Percentiles rank a stretch among this genome's conserved stretches.
Conservation (phyloP, 2,797 vertebrate species). For the Tragopan temminckii region DNA sequence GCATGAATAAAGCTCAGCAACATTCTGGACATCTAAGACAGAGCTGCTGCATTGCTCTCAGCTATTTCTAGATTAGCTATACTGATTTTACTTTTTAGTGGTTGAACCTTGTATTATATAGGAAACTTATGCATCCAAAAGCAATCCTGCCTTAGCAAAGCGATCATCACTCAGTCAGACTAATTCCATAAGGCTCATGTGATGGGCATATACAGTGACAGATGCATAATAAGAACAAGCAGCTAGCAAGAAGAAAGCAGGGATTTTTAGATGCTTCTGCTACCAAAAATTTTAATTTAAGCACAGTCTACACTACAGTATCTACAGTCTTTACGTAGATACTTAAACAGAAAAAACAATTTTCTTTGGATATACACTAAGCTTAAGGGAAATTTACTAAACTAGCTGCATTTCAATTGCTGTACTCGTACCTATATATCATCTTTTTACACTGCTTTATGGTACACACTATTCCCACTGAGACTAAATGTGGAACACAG, state of each 20-base stretch:
- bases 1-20: neutral
- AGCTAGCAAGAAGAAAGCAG: neutral
- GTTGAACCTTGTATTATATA: neutral
- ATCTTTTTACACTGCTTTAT: neutral
- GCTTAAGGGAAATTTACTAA: neutral
- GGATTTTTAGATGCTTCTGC: neutral
- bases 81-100: neutral
- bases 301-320: neutral
- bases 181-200: neutral
- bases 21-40: neutral
- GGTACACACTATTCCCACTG: neutral
- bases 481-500: neutral
- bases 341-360: no score
- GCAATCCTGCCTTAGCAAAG: neutral
- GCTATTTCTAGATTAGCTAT: neutral
- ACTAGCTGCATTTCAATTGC: neutral
- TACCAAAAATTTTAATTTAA: neutral
- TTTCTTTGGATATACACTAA: neutral
- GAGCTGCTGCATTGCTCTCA: neutral
- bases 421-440: neutral
- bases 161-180: neutral
- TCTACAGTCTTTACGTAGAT: neutral
- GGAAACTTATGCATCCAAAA: neutral
- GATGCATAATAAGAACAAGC: neutral
- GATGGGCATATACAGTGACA: neutral